phyloP scores from a whole-genome alignment of 2,888 invertebrate genomes.

The Cryptosula pallasiana region DNA sequence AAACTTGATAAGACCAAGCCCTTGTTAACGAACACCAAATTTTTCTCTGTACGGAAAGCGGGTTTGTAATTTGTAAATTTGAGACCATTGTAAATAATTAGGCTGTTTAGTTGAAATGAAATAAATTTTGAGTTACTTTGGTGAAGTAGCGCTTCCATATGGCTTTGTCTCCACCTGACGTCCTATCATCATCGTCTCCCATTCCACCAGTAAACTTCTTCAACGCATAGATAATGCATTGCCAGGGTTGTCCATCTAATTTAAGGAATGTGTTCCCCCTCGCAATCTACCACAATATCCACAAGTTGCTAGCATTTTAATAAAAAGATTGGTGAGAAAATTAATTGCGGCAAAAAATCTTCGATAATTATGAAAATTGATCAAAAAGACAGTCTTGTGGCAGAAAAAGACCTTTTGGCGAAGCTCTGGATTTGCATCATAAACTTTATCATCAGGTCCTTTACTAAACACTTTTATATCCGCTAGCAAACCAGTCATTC shows the following conservation, averaged over 20 bases:
- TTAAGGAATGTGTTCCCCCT: conserved; percentile 53
- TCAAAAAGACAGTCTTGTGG: too few species aligned
- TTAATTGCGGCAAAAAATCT: too few species aligned
- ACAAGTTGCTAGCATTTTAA: too few species aligned
- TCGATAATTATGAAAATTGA: too few species aligned
- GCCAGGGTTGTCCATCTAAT: conserved; percentile 34
- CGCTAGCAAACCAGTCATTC: conserved; percentile 34
- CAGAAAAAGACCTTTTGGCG: conserved; percentile 48
- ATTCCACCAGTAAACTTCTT: conserved; percentile 56
- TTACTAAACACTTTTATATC: conserved; percentile 45
- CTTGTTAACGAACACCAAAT: too few species aligned
- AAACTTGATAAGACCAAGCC: too few species aligned
- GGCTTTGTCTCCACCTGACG: conserved; percentile 40
- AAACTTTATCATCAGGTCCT: conserved; percentile 53
- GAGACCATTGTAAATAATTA: too few species aligned
- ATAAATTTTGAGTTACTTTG: conserved; percentile 41
- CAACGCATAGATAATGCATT: conserved; percentile 51
- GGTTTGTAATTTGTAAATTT: too few species aligned
- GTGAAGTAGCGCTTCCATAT: conserved; percentile 54
- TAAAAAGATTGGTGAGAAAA: too few species aligned
- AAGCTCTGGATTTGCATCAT: conserved; percentile 47
- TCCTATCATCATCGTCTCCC: conserved; percentile 55
- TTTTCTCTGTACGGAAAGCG: too few species aligned
- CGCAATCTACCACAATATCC: conserved; percentile 40
- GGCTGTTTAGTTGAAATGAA: too few species aligned